These are phyloP conservation scores for Mnemiopsis leidyi DNA, from an alignment of 37 sponge, comb jelly and placozoan genomes.

Conservation along the genomic window DNA sequence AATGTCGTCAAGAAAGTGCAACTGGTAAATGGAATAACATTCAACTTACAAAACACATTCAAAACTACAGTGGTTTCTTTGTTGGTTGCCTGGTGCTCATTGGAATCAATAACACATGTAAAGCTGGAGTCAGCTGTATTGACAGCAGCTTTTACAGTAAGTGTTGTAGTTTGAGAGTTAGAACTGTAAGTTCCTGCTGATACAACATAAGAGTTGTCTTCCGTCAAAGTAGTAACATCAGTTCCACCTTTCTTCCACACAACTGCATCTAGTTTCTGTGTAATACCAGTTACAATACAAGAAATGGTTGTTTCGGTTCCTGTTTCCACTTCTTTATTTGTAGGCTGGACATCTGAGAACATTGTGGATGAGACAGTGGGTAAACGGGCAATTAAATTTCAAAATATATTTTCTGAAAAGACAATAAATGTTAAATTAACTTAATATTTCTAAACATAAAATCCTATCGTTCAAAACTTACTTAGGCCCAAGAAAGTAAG, in stretches of 20 bases:
- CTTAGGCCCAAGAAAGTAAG: background rate
- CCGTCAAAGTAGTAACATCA: background rate
- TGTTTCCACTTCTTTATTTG: background rate
- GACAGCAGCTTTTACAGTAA: background rate
- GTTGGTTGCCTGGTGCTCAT: background rate
- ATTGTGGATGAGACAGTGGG: too few relatives aligned
- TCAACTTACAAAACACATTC: conserved; percentile 10
- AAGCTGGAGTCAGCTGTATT: background rate
- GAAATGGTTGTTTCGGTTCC: background rate
- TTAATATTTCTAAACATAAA: too few relatives aligned
- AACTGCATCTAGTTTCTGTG: background rate
- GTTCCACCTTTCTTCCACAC: background rate
- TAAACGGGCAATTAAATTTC: too few relatives aligned
- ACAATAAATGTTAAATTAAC: too few relatives aligned
- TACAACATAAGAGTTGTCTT: background rate
- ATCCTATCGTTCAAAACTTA: too few relatives aligned
- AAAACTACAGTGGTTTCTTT: background rate
- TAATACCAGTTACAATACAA: background rate
- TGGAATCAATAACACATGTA: background rate
- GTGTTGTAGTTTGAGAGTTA: background rate
- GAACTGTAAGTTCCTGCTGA: background rate
- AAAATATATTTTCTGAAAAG: too few relatives aligned
- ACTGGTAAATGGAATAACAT: background rate
- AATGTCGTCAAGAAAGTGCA: background rate
- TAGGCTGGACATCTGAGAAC: background rate